A percentile compares a stretch with the other conserved stretches of the same genome.
phyloP scores from a whole-genome alignment of 2,113 vertebrate genomes.

The Proteles cristata region DNA sequence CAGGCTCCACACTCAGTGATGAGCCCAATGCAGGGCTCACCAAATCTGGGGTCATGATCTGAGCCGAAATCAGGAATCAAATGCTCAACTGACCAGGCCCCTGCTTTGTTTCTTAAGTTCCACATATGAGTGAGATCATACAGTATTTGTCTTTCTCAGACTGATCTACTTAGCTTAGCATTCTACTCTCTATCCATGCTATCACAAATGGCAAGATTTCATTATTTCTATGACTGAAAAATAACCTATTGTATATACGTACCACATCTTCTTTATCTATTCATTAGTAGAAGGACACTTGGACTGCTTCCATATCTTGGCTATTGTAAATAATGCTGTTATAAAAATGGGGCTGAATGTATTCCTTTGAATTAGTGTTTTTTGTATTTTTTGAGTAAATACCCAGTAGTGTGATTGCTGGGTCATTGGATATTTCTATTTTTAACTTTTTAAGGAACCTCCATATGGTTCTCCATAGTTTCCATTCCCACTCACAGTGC shows the following conservation, averaged over 20 bases:
- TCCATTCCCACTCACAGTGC: not conserved
- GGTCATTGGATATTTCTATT: not conserved
- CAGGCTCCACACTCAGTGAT: too few relatives aligned
- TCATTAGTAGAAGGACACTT: not conserved
- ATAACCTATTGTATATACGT: not conserved
- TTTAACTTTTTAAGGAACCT: not conserved
- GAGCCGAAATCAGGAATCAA: too few relatives aligned
- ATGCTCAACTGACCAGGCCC: too few relatives aligned
- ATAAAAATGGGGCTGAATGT: not conserved
- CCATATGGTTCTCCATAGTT: not conserved
- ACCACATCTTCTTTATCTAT: not conserved
- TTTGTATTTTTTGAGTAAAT: not conserved
- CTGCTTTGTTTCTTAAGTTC: not conserved
- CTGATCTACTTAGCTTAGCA: not conserved
- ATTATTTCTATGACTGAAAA: not conserved
- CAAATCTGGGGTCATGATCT: too few relatives aligned
- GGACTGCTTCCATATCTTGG: not conserved
- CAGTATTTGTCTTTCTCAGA: not conserved
- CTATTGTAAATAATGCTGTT: not conserved
- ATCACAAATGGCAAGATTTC: not conserved
- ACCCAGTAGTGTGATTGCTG: not conserved
- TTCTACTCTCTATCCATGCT: not conserved
- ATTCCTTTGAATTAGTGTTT: not conserved
- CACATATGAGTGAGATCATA: not conserved
- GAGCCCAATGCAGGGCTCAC: too few relatives aligned